A percentile compares a stretch with the other conserved stretches of the same genome.
These are phyloP conservation scores for Sebastes miniatus DNA, from an alignment of 2,797 vertebrate species.

Conservation along the genomic window DNA sequence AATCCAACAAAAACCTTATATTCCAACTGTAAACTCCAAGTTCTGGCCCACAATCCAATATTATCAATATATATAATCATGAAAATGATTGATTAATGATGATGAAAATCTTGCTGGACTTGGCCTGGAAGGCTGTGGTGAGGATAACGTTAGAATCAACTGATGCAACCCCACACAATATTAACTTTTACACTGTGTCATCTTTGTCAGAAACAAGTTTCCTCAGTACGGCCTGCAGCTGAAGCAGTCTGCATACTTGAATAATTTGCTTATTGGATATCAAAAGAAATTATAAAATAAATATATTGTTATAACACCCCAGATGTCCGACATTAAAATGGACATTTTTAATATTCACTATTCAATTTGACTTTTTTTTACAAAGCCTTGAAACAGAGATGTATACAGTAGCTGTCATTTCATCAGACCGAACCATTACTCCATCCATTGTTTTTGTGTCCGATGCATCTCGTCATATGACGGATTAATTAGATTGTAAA, in stretches of 20 bases:
- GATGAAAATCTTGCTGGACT: slow-evolving; percentile 26
- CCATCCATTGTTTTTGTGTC: slow-evolving; percentile 61
- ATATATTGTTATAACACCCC: not conserved
- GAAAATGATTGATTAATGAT: not conserved
- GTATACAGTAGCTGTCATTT: slow-evolving; percentile 80
- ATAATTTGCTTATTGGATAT: not conserved
- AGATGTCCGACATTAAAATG: slow-evolving; percentile 17
- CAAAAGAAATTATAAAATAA: not conserved
- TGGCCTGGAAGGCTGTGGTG: slow-evolving; percentile 76
- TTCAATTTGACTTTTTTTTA: slow-evolving; percentile 28
- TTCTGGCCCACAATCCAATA: not conserved
- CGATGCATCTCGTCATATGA: slow-evolving; percentile 12
- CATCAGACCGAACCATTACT: slow-evolving; percentile 53
- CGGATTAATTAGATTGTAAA: slow-evolving; percentile 7
- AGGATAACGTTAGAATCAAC: slow-evolving; percentile 46
- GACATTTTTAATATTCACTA: slow-evolving; percentile 19
- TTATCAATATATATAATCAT: not conserved
- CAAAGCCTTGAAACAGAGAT: slow-evolving; percentile 76
- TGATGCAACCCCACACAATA: slow-evolving; percentile 34
- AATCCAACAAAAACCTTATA: slow-evolving; percentile 35
- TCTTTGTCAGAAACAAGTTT: slow-evolving; percentile 67
- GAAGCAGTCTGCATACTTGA: slow-evolving; percentile 5
- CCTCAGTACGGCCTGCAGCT: slow-evolving; percentile 20
- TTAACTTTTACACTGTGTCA: slow-evolving; percentile 64
- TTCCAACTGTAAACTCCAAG: not conserved